These are phyloP conservation scores for Arctocebus calabarensis DNA, from an alignment of 2,797 vertebrate species.

Conservation along the genomic window DNA sequence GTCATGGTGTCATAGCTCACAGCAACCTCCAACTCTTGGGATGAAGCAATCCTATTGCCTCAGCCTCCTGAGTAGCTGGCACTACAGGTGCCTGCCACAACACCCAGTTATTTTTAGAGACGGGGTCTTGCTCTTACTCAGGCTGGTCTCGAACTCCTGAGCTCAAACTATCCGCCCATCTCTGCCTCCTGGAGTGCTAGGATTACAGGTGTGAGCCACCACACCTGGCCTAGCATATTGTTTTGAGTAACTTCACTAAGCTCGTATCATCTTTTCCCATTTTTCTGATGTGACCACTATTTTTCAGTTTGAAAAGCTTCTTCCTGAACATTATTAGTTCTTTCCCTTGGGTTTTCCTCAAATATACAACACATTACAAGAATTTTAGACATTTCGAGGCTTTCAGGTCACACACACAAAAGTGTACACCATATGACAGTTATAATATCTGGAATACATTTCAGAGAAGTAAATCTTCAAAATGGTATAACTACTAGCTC, in stretches of 20 bases:
- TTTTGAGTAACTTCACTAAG: neutral
- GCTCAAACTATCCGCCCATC: too few relatives aligned
- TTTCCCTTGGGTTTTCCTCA: constrained; percentile 10
- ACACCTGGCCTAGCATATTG: neutral
- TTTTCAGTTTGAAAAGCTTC: constrained; percentile 53
- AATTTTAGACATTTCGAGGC: neutral
- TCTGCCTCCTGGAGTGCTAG: too few relatives aligned
- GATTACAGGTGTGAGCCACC: too few relatives aligned
- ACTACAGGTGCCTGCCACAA: too few relatives aligned
- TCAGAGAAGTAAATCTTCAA: constrained; percentile 25
- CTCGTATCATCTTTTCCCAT: neutral
- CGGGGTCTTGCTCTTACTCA: too few relatives aligned
- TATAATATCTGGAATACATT: neutral
- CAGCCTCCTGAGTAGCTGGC: too few relatives aligned
- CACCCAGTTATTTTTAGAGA: too few relatives aligned
- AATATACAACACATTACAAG: neutral
- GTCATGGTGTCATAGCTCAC: too few relatives aligned
- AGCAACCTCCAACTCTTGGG: too few relatives aligned
- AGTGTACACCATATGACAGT: neutral
- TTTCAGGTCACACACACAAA: neutral
- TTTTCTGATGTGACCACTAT: neutral
- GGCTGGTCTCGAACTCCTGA: too few relatives aligned
- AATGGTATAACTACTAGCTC: constrained; percentile 23
- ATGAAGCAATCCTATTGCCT: too few relatives aligned
- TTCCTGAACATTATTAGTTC: constrained; percentile 26